A percentile compares a stretch with the other conserved stretches of the same genome.
Conservation (phyloP, 2,797 vertebrate species). For the Schizothorax lantsangensis region DNA sequence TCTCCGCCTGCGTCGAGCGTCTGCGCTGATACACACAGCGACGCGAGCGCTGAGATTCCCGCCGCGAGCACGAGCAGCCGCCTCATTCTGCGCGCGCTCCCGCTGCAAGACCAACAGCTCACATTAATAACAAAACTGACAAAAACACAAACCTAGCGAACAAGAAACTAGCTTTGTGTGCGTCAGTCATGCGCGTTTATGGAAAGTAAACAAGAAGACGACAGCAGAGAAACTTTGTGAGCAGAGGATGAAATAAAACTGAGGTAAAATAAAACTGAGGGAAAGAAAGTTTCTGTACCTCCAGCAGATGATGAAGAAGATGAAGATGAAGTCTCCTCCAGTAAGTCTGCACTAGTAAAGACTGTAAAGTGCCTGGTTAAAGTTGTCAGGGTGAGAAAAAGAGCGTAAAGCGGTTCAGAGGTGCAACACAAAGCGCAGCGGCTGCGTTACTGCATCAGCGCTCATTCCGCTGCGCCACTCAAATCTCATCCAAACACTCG, state of each 20-base stretch:
- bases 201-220: constrained; percentile 54
- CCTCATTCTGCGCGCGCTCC: constrained; percentile 76
- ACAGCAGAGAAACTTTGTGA: constrained; percentile 64
- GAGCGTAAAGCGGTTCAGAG: not conserved
- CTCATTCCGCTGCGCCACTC: constrained; percentile 57
- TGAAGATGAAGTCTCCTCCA: constrained; percentile 69
- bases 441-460: constrained; percentile 31
- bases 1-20: constrained; percentile 76
- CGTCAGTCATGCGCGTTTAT: not conserved
- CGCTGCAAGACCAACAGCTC: constrained; percentile 66
- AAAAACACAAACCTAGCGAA: constrained; percentile 5
- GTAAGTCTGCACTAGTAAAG: constrained; percentile 61
- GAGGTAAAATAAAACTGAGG: constrained; percentile 59
- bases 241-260: constrained; percentile 46
- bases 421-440: not conserved
- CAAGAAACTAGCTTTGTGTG: not conserved
- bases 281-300: constrained; percentile 43
- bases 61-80: constrained; percentile 83
- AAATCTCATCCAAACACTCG: constrained; percentile 72
- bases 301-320: constrained; percentile 61
- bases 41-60: constrained; percentile 82
- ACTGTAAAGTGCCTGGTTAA: not conserved
- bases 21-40: constrained; percentile 73
- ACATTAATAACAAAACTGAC: constrained; percentile 59
- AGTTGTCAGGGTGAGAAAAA: constrained; percentile 19